Evolutionary conservation across 2,113 vertebrate genomes (phyloP), one percentile per base, ranked within the genome.

Genomic region (Nothobranchius furzeri): DNA sequence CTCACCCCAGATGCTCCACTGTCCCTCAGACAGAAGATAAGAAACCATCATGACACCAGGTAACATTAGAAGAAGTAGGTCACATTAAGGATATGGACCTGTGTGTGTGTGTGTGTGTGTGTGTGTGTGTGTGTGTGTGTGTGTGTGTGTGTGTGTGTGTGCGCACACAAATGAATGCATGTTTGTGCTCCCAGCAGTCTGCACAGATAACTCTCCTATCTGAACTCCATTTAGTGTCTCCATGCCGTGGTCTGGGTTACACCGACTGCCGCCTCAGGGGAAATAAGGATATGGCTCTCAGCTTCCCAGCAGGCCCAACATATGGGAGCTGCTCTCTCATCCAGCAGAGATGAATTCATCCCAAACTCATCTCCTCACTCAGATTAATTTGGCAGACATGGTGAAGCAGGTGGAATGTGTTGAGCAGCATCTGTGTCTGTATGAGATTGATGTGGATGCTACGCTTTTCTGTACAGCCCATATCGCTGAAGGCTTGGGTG

Each of bases 221-320:
- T 85, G 79, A 40, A 17, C 74, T 84, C 75, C 78, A 82, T 82
- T 88, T 79, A 73, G 73, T 64, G 65, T 73, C 50, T 63, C 75
- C 72, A 55, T 75, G 84, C 72, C 65, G 80, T 42, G 49, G 73
- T 82, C 79, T 81, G 81, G 75, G 78, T 82, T 84, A 43, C 60
- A 74, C 10, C 65, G 64, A 60, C 75, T 46, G 59, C 30, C 40
- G 17, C 81, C 86, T 71, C 85, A 0, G 68, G 85, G 89, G 87
- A 87, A 91, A 90, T 89, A 83, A 89, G 80, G 74, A 78, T 79
- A 64, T 49, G 40, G 69, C 36, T 76, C 84, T 87, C 73, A 79
- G 83, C 64, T 83, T 87, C 74, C 73, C 84, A 84, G 72, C 81
- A 81, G 81, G 76, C 58, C 75, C 75, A 88, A 71, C 87, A 85